phyloP scores from a whole-genome alignment of 1,140 invertebrate species.

The Caerostris extrusa region DNA sequence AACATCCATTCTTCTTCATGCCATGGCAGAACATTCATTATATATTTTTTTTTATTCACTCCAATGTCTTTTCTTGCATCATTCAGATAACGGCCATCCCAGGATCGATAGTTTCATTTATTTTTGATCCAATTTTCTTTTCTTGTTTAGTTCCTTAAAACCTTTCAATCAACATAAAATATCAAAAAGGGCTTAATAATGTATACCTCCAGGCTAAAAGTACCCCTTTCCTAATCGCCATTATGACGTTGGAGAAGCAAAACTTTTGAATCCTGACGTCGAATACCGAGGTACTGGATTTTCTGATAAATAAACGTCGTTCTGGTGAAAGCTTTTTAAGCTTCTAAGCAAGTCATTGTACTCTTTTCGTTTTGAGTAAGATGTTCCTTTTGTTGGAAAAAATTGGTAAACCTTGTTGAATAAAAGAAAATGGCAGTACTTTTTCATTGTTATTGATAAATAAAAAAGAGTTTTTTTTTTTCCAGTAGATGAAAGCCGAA shows the following conservation, averaged over 20 bases:
- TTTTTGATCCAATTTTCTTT: conserved; percentile 46
- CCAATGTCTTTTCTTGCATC: neutral
- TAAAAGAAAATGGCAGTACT: no score
- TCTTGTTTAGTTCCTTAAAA: conserved; percentile 14
- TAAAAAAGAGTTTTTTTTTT: no score
- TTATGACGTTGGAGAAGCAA: conserved; percentile 18
- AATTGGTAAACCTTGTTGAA: no score
- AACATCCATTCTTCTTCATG: conserved; percentile 20
- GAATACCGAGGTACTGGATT: neutral
- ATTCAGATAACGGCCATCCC: neutral
- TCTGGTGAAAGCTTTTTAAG: neutral
- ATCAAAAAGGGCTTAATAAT: conserved; percentile 38
- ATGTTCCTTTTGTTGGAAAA: no score
- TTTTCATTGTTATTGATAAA: no score
- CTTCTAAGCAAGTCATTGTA: neutral
- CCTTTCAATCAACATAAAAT: neutral
- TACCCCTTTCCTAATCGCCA: neutral
- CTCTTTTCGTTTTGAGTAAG: no score
- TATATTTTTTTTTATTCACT: neutral
- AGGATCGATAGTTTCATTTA: conserved; percentile 47
- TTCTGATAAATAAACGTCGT: neutral
- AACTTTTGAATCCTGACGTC: neutral
- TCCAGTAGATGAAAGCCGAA: no score
- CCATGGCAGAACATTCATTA: neutral
- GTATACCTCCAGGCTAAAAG: neutral